Percentiles rank a stretch among this genome's conserved stretches.
Evolutionary conservation across 2,797 vertebrate genomes (phyloP).

Genomic region (Chelidonichthys spinosus): DNA sequence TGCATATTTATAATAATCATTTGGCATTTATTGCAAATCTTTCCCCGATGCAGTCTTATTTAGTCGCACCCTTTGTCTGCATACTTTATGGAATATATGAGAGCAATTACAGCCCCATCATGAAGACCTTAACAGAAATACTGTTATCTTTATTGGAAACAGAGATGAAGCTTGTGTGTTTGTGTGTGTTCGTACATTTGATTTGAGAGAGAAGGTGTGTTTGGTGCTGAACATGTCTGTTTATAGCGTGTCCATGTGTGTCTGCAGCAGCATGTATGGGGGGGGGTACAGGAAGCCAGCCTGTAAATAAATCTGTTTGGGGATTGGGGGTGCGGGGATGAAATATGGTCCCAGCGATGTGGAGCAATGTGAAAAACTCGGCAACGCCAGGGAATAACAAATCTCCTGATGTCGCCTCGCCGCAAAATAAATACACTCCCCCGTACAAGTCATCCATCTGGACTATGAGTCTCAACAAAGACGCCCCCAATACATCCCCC

Average conservation of each 20-base stretch:
- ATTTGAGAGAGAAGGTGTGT: conserved; percentile 47
- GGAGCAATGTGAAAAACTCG: conserved; percentile 88
- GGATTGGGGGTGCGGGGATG: conserved; percentile 83
- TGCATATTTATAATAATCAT: conserved; percentile 28
- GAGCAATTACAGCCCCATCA: conserved; percentile 61
- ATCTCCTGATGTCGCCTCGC: conserved; percentile 83
- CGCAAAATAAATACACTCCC: conserved; percentile 87
- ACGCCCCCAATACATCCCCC: conserved; percentile 79
- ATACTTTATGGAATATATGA: conserved; percentile 49
- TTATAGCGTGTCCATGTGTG: conserved; percentile 56
- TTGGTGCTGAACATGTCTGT: conserved; percentile 56
- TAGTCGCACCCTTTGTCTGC: conserved; percentile 23
- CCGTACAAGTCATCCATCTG: conserved; percentile 86
- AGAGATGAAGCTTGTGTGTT: conserved; percentile 29
- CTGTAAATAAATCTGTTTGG: conserved; percentile 89
- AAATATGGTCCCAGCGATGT: conserved; percentile 87
- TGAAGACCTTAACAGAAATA: conserved; percentile 43
- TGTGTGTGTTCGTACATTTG: conserved; percentile 57
- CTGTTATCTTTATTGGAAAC: conserved; percentile 29
- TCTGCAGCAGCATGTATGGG: conserved; percentile 58
- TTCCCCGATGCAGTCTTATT: conserved; percentile 10
- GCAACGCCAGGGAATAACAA: conserved; percentile 87
- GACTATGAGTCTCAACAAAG: conserved; percentile 83
- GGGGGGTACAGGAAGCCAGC: conserved; percentile 73
- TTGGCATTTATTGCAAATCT: conserved; percentile 23